Percentiles rank a stretch among this genome's conserved stretches.
These are phyloP conservation scores for Aptenodytes forsteri DNA, from an alignment of 2,113 vertebrate genomes.

Conservation along the genomic window DNA sequence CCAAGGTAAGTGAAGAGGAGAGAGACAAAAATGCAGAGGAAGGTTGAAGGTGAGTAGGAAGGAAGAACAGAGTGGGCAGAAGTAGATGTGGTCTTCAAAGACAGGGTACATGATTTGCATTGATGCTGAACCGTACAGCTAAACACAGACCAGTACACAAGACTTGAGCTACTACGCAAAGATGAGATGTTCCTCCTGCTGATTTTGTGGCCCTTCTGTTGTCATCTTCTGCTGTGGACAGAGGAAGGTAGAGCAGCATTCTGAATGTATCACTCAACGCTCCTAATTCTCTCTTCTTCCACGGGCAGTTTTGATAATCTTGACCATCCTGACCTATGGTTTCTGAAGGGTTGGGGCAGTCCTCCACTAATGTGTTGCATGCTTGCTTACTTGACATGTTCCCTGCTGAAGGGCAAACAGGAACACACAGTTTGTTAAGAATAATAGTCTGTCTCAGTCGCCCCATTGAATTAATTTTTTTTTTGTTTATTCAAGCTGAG, in stretches of 20 bases:
- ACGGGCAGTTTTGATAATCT: neutral
- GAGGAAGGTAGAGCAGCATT: neutral
- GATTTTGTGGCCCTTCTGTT: neutral
- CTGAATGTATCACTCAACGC: neutral
- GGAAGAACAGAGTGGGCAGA: neutral
- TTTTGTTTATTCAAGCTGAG: neutral
- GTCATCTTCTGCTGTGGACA: neutral
- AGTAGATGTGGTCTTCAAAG: neutral
- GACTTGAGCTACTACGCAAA: neutral
- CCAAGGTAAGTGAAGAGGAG: neutral
- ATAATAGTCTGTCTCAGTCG: neutral
- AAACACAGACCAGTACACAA: neutral
- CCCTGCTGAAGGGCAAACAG: neutral
- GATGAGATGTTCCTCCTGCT: neutral
- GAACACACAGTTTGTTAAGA: neutral
- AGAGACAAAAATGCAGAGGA: neutral
- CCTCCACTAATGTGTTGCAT: neutral
- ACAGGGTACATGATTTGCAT: fast-evolving
- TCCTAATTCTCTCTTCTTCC: neutral
- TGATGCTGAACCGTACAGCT: neutral
- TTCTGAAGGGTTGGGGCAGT: neutral
- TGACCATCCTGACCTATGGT: neutral
- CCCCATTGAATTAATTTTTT: neutral
- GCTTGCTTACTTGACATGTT: neutral
- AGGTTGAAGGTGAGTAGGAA: neutral